These are phyloP conservation scores for Ctenoplectra terminalis DNA, from an alignment of 1,140 invertebrate species.

Conservation along the genomic window DNA sequence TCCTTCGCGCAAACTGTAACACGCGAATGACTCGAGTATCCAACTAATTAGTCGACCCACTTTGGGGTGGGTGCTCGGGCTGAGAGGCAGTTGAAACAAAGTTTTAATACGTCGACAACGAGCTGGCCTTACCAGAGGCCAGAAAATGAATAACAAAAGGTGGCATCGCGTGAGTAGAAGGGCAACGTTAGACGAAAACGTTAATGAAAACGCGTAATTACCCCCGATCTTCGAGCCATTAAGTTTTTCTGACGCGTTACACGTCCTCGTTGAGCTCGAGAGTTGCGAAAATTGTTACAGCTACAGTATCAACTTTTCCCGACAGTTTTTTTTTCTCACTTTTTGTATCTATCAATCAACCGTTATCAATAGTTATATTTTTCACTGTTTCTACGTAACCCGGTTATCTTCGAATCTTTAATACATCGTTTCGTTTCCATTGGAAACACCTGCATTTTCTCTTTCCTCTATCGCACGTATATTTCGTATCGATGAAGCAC, in stretches of 20 bases:
- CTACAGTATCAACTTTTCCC: background rate
- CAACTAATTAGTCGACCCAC: slow-evolving; percentile 42
- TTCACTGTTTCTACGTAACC: background rate
- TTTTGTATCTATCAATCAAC: no score
- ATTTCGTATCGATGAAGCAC: background rate
- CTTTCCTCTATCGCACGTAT: no score
- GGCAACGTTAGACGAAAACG: slow-evolving; percentile 17
- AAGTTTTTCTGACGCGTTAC: background rate
- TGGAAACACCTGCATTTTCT: background rate
- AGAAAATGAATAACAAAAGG: slow-evolving; percentile 13
- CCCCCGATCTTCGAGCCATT: slow-evolving; percentile 8
- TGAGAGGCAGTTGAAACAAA: slow-evolving; percentile 16
- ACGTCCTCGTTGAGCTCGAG: no score
- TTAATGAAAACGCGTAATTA: slow-evolving; percentile 32
- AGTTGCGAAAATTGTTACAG: background rate
- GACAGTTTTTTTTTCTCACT: background rate
- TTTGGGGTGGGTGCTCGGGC: slow-evolving; percentile 4
- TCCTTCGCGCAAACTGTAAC: slow-evolving; percentile 1
- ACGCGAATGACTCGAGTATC: slow-evolving; percentile 26
- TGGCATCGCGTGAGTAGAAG: background rate
- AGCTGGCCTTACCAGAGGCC: background rate
- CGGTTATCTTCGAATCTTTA: background rate
- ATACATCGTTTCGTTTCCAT: background rate
- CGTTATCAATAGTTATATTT: no score
- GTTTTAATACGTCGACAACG: slow-evolving; percentile 26